These are phyloP conservation scores for Aphelenchoides avenae DNA, from an alignment of 1,140 invertebrate genomes.

Conservation along the genomic window DNA sequence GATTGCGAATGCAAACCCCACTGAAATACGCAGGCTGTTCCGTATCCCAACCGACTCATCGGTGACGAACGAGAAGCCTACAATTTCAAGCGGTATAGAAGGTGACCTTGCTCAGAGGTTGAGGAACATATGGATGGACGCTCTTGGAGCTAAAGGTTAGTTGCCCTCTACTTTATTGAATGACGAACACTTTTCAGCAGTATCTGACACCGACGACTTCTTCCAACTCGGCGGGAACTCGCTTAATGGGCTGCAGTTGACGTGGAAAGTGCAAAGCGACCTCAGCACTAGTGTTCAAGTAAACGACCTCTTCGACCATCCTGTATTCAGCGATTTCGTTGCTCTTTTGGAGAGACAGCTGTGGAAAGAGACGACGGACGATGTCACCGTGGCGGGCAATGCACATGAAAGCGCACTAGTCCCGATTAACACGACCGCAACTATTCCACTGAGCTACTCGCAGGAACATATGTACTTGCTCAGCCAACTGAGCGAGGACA, in stretches of 20 bases:
- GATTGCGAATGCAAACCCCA: conserved; percentile 21
- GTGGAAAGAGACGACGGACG: neutral
- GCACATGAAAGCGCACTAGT: conserved; percentile 6
- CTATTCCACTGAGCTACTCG: conserved; percentile 35
- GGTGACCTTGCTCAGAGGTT: neutral
- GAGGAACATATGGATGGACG: conserved; percentile 16
- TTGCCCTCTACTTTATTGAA: too few relatives aligned
- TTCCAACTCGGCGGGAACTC: conserved; percentile 50
- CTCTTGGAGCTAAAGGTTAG: conserved; percentile 6
- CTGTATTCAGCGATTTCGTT: conserved; percentile 22
- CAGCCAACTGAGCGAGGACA: conserved; percentile 17
- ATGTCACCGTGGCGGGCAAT: neutral
- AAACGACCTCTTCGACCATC: conserved; percentile 32
- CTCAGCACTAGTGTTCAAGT: conserved; percentile 5
- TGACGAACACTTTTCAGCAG: too few relatives aligned
- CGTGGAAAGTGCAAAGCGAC: conserved; percentile 37
- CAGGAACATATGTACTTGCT: conserved; percentile 52
- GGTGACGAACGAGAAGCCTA: conserved; percentile 2
- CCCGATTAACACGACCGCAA: neutral
- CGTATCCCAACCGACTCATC: conserved; percentile 8
- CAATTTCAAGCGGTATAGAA: neutral
- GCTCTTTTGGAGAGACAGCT: neutral
- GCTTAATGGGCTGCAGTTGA: conserved; percentile 43
- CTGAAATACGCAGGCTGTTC: conserved; percentile 15
- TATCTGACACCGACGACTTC: conserved; percentile 30